These are phyloP conservation scores for Cepaea nemoralis DNA, from an alignment of 1,140 invertebrate genomes.

Conservation along the genomic window DNA sequence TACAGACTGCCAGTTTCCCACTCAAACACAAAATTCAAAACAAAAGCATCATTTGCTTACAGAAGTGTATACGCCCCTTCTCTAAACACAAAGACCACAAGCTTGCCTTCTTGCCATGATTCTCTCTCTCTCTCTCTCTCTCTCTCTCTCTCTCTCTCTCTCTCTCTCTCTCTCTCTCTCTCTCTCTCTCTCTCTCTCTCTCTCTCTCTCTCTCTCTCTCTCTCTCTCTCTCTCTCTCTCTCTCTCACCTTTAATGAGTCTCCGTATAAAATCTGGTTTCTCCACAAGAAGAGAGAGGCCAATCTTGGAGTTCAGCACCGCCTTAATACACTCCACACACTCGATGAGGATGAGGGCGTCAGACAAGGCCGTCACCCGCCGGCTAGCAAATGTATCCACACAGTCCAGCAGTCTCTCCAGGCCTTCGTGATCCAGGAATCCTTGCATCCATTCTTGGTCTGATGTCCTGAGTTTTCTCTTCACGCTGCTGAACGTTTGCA, in stretches of 20 bases:
- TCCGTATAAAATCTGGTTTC: constrained; percentile 69
- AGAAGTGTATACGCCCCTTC: too few relatives aligned
- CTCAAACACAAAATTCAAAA: too few relatives aligned
- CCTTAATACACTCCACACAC: constrained; percentile 61
- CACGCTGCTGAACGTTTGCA: constrained; percentile 71
- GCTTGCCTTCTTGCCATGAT: too few relatives aligned
- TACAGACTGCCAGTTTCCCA: too few relatives aligned
- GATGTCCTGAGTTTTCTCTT: constrained; percentile 69
- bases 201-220: background rate
- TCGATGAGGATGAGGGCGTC: constrained; percentile 28
- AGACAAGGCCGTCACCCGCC: constrained; percentile 36
- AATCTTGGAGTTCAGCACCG: constrained; percentile 74
- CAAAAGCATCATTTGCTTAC: too few relatives aligned
- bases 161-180: constrained; percentile 29
- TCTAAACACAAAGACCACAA: too few relatives aligned
- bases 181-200: constrained; percentile 52
- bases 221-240: constrained; percentile 26
- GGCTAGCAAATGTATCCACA: constrained; percentile 69
- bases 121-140: too few relatives aligned
- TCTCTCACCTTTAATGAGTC: constrained; percentile 71
- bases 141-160: too few relatives aligned
- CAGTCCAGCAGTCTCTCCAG: constrained; percentile 73
- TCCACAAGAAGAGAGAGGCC: constrained; percentile 74
- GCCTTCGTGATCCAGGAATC: constrained; percentile 73
- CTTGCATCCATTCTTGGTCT: constrained; percentile 72